Base-by-base conservation (phyloP, 2,888 invertebrate genomes). In the Pollenia labialis region DNA sequence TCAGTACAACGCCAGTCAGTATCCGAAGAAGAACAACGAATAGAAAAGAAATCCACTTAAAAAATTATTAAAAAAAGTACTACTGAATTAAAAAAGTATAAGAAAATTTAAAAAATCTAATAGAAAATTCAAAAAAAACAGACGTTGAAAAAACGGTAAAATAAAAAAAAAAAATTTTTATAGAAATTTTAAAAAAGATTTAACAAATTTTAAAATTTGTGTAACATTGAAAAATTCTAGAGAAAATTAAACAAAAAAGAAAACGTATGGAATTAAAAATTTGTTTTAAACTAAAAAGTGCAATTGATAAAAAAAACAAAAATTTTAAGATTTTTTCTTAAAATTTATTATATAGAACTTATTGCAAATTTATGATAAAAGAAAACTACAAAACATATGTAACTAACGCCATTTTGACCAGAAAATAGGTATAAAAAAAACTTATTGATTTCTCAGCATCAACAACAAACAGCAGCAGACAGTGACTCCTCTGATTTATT, bases 1-100 rank as follows among this genome's bases (percentile, higher is more conserved):
- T 91, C 91, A 92, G 91, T 92, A 90, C 91, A 92, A 91, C 91
- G 92, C 87, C 91, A 90, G 91, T 89, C 91, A 91, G 90, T 88
- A 88, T 85, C 88, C 83, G 87, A 85, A 81, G 85, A 87, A 85
- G 85, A 87, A 87, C 85, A 87, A 87, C 85, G 85, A 85, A 87
- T 81, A 87, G 66, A 83, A 74, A 32, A 32, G 32, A 77, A 77
- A 54, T 64, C 76, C n/a, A 69, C 68, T 81, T 52, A 60, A 81
- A 50, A 60, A 71, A 44, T 46, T 72, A 18, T 32, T 32, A 18
- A 32, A 62, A 52, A 48, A 75, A 18, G 54, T 69, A 62, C 58
- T 52, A 48, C 60, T 58, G 8, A 52, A 80, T 52, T 7, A 42
- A 72, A 72, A 72, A 60, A 66, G 44, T 72, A 58, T 62, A 74